These are phyloP conservation scores for Xerus rutilus DNA, from an alignment of 2,797 vertebrate species.

Conservation along the genomic window DNA sequence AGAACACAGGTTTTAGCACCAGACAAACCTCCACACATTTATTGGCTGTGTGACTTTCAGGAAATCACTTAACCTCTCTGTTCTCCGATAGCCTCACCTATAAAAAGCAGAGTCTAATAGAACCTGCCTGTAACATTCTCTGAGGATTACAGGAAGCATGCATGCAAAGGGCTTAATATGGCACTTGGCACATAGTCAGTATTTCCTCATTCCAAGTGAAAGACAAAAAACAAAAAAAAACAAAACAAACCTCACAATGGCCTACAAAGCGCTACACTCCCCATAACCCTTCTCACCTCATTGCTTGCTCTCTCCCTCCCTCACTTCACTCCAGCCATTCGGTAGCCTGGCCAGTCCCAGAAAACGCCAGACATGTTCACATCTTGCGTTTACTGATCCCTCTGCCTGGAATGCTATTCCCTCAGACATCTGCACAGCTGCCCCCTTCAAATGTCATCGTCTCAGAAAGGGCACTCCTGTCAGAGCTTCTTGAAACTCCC, in stretches of 20 bases:
- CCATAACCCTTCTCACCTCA: not conserved
- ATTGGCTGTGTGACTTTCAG: not conserved
- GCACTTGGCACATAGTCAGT: not conserved
- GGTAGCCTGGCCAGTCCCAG: not conserved
- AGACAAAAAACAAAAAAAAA: not conserved
- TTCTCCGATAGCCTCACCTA: not conserved
- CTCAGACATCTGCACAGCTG: not conserved
- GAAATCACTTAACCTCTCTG: constrained; percentile 36
- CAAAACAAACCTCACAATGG: not conserved
- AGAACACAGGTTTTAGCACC: not conserved
- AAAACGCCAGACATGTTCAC: not conserved
- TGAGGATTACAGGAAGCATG: not conserved
- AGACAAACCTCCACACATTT: not conserved
- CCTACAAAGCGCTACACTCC: not conserved
- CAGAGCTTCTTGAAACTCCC: not conserved
- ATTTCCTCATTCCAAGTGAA: not conserved
- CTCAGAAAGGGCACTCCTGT: not conserved
- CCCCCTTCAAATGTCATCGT: not conserved
- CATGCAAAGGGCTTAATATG: not conserved
- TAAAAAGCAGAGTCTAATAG: not conserved
- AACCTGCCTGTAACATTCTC: not conserved
- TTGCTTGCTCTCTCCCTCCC: not conserved
- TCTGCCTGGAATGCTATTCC: not conserved
- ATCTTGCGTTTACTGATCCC: not conserved
- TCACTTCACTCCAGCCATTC: not conserved